These are phyloP conservation scores for Actinia equina DNA, from an alignment of 64 coral and sea anemone genomes.

Conservation along the genomic window DNA sequence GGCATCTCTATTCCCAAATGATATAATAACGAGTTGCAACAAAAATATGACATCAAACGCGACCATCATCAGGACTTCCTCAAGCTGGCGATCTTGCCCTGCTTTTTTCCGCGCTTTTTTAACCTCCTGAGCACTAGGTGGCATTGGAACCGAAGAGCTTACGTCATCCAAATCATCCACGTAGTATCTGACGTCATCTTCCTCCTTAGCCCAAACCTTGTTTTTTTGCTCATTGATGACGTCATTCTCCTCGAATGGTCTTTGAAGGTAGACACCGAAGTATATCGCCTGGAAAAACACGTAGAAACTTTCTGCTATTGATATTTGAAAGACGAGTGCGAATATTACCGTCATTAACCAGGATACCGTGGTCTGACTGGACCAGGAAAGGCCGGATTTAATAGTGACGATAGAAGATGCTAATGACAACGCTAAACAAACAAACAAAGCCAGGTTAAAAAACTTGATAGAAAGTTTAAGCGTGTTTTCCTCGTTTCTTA, in stretches of 20 bases:
- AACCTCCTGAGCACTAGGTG: conserved; percentile 30
- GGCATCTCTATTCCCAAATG: conserved; percentile 51
- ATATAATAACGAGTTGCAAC: conserved; percentile 34
- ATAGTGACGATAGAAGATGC: conserved; percentile 5
- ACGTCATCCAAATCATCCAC: conserved; percentile 41
- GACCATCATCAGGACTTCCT: conserved; percentile 57
- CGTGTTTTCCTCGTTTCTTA: conserved; percentile 7
- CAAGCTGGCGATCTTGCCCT: conserved; percentile 39
- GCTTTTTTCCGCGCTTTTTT: conserved; percentile 36
- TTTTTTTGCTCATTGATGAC: conserved; percentile 27
- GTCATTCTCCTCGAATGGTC: conserved; percentile 48
- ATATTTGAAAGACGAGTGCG: conserved; percentile 15
- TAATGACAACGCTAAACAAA: neutral
- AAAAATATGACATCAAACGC: conserved; percentile 48
- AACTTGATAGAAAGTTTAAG: neutral
- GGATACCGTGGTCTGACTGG: conserved; percentile 12
- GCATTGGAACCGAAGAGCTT: conserved; percentile 19
- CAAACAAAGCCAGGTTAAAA: neutral
- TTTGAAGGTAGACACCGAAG: conserved; percentile 29
- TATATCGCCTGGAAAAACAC: conserved; percentile 34
- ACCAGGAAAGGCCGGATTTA: conserved; percentile 22
- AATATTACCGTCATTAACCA: conserved; percentile 44
- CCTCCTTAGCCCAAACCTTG: conserved; percentile 60
- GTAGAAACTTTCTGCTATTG: conserved; percentile 33
- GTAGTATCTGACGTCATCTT: conserved; percentile 47